Conservation (phyloP, 1,140 invertebrate species). For the Coboldia fuscipes region DNA sequence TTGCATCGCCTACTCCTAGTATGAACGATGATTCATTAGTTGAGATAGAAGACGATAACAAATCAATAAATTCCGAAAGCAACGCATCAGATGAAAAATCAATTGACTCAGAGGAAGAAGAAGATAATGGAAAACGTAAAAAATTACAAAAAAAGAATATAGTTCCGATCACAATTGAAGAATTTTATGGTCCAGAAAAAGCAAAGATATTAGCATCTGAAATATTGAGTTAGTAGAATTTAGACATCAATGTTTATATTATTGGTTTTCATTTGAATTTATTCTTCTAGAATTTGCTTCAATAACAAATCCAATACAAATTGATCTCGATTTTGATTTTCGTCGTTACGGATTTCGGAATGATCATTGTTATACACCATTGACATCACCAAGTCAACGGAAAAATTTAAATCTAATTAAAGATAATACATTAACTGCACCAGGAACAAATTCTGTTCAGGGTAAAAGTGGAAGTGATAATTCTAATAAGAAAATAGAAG, state of each 20-base stretch:
- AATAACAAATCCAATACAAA: conserved; percentile 9
- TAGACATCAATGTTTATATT: neutral
- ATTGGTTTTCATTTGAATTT: neutral
- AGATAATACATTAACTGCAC: conserved; percentile 4
- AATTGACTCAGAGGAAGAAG: neutral
- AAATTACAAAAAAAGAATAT: conserved; percentile 8
- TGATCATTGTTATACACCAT: conserved; percentile 42
- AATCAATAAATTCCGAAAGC: neutral
- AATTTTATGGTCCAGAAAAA: conserved; percentile 14
- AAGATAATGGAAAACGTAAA: neutral
- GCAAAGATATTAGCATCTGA: conserved; percentile 17
- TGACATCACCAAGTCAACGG: conserved; percentile 28
- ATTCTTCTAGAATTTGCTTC: conserved; percentile 10
- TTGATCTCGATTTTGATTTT: conserved; percentile 14
- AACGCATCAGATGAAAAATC: neutral
- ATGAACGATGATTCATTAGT: conserved; percentile 14
- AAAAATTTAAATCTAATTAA: conserved; percentile 11
- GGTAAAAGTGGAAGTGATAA: neutral
- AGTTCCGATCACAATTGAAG: conserved; percentile 12
- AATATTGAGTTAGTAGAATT: conserved; percentile 12
- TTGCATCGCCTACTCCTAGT: conserved; percentile 19
- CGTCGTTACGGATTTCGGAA: conserved; percentile 27
- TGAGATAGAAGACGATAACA: conserved; percentile 2
- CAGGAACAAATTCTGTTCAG: conserved; percentile 3
- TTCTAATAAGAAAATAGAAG: conserved; percentile 1